Evolutionary conservation across 1,140 invertebrate genomes (phyloP).

Genomic region (Caerostris darwini): DNA sequence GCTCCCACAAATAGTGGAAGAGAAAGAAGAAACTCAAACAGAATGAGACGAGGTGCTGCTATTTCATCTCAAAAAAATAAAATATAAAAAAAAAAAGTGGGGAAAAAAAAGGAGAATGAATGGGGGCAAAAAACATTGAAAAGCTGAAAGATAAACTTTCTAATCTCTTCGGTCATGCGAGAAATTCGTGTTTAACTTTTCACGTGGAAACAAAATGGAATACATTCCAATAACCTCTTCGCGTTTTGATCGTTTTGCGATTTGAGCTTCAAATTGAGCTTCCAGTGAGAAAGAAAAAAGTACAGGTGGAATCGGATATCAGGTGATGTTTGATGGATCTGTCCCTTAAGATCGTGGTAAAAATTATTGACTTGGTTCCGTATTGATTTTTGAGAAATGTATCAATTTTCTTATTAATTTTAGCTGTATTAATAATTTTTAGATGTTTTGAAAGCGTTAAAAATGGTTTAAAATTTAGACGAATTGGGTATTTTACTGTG

Average conservation of each 20-base stretch:
- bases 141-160: conserved; percentile 49
- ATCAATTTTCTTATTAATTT: too few relatives aligned
- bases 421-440: background rate
- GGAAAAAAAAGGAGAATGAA: conserved; percentile 38
- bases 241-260: conserved; percentile 3
- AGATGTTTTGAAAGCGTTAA: background rate
- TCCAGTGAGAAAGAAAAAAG: background rate
- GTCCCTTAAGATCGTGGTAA: background rate
- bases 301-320: background rate
- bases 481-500: too few relatives aligned
- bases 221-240: conserved; percentile 33
- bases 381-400: too few relatives aligned
- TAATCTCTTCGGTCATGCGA: conserved; percentile 43
- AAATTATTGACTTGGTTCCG: background rate
- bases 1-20: conserved; percentile 66
- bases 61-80: conserved; percentile 18
- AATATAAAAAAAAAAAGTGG: background rate
- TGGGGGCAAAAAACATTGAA: background rate
- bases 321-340: background rate
- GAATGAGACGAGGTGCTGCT: conserved; percentile 53
- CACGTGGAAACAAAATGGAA: conserved; percentile 33
- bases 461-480: background rate
- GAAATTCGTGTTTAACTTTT: conserved; percentile 59
- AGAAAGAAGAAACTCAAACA: conserved; percentile 65
- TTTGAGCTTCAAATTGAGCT: conserved; percentile 17